These are phyloP conservation scores for Taurulus bubalis DNA, from an alignment of 2,113 vertebrate species.

Conservation along the genomic window DNA sequence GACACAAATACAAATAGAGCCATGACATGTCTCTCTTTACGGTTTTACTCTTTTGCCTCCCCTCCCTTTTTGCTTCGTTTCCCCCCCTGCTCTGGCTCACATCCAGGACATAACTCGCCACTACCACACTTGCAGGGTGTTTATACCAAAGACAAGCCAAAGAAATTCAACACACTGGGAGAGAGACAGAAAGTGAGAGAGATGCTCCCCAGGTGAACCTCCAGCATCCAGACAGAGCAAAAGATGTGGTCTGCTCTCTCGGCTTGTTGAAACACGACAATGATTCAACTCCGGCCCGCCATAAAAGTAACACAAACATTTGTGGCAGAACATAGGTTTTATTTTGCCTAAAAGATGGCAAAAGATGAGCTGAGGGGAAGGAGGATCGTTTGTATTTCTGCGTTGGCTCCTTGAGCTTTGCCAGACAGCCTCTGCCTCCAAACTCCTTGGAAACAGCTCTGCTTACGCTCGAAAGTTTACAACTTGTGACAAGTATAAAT, in stretches of 20 bases:
- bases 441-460: slow-evolving; percentile 4
- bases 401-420: background rate
- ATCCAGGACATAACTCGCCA: slow-evolving; percentile 57
- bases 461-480: slow-evolving; percentile 53
- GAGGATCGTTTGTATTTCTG: background rate
- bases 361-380: slow-evolving; percentile 4
- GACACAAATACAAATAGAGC: background rate
- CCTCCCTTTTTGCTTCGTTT: slow-evolving; percentile 2
- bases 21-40: background rate
- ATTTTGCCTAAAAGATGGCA: slow-evolving; percentile 3
- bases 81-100: slow-evolving; percentile 34
- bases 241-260: slow-evolving; percentile 46
- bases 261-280: slow-evolving; percentile 62
- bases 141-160: slow-evolving; percentile 67
- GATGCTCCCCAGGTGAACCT: slow-evolving; percentile 64
- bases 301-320: slow-evolving; percentile 37
- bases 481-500: slow-evolving; percentile 45
- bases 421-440: slow-evolving; percentile 34
- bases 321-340: slow-evolving; percentile 33
- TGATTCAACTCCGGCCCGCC: slow-evolving; percentile 43
- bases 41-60: slow-evolving; percentile 20
- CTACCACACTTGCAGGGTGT: slow-evolving; percentile 54
- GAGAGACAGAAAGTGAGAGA: background rate
- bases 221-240: slow-evolving; percentile 44
- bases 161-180: slow-evolving; percentile 49